These are phyloP conservation scores for Sciurus niger DNA, from an alignment of 2,113 vertebrate species.

Conservation along the genomic window DNA sequence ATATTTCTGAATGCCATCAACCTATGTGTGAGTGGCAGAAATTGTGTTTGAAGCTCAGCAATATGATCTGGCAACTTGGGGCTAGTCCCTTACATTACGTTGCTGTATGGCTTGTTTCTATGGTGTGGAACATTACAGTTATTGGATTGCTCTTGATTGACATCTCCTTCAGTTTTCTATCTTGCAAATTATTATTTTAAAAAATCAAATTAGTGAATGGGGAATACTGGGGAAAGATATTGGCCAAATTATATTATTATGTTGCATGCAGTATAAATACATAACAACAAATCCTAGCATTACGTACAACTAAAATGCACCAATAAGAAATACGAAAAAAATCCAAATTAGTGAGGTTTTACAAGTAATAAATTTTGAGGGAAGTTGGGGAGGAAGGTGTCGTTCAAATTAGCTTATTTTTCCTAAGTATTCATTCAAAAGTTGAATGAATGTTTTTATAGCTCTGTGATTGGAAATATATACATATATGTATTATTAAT, in stretches of 20 bases:
- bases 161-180: conserved; percentile 49
- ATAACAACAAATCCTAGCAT: too few relatives aligned
- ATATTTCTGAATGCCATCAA: neutral
- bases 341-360: neutral
- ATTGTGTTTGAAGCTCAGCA: neutral
- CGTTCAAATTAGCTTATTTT: neutral
- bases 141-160: conserved; percentile 73
- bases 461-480: neutral
- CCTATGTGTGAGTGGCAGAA: neutral
- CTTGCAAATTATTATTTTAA: neutral
- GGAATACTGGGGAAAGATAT: too few relatives aligned
- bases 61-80: neutral
- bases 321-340: too few relatives aligned
- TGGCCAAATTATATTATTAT: too few relatives aligned
- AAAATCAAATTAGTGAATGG: neutral
- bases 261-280: too few relatives aligned
- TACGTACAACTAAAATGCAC: too few relatives aligned
- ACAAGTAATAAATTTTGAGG: neutral
- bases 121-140: conserved; percentile 59
- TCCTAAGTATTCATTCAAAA: neutral
- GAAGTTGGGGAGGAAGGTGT: neutral
- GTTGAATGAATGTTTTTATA: conserved; percentile 3
- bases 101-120: neutral
- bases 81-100: neutral
- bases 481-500: too few relatives aligned